Base-by-base conservation (phyloP, 2,113 vertebrate species). In the Perca schrenkii region DNA sequence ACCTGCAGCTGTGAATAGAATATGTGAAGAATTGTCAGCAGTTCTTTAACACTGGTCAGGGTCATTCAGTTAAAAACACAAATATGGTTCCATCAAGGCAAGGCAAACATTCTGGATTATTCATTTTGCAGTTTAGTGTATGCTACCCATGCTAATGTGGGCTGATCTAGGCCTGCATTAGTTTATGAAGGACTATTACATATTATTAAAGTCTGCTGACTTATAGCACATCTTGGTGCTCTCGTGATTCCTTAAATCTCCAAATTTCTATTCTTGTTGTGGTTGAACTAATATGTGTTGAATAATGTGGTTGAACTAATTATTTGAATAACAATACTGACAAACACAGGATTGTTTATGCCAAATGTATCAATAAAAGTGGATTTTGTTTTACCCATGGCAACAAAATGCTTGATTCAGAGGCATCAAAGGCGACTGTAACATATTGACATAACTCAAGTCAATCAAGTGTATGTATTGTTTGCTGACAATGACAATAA, bases 121-220 rank as follows among this genome's bases (percentile, higher is more conserved):
- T 78, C 31, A 74, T 64, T 61, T 53, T 63, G 47, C 6, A 80
- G 7, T 54, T 50, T 57, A 22, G 57, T 54, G 62, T 13, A 16
- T 17, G 72, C 46, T 73, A 17, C 31, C 52, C 49, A 83, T 85
- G 69, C 76, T 75, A 86, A 77, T 68, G 4, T 43, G 25, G 31
- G 17, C 58, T 49, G 60, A 84, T 71, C 19, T 31, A 50, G 13
- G 25, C n/a, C 40, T 10, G 49, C 34, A n/a, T 16, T 49, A 19
- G 13, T 64, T 69, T 49, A 53, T 14, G 40, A 12, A 65, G 5
- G n/a, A 19, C 19, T 50, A 13, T 34, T 22, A 61, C 36, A 76
- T 49, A 61, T 66, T 63, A 3, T 66, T 63, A 3, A 63, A 58
- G 19, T 65, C 56, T 28, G 4, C 61, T 70, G 54, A 47, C 16